phyloP scores from a whole-genome alignment of 2,888 invertebrate species.

The Tanypteryx hageni region DNA sequence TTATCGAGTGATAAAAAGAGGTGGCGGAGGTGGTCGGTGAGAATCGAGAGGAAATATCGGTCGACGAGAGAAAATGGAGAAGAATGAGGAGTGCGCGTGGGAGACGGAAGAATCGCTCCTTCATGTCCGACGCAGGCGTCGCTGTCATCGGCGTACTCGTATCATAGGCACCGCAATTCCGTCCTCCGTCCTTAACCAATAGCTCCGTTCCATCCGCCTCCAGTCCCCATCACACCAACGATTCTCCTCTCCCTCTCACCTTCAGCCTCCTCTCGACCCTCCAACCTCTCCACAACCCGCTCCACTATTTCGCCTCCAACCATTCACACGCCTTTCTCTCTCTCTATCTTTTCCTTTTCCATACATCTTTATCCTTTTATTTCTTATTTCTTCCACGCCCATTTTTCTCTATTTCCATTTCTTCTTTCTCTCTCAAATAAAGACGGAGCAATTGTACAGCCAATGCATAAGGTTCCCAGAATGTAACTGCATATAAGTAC shows the following conservation, averaged over 20 bases:
- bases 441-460: too few species aligned
- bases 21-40: neutral
- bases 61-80: neutral
- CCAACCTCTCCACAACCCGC: neutral
- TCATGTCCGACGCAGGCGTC: slow-evolving; percentile 55
- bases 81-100: neutral
- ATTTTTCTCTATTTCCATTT: too few species aligned
- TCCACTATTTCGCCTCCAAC: too few species aligned
- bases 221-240: neutral
- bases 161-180: neutral
- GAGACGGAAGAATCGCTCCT: neutral
- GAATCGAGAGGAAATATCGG: neutral
- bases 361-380: too few species aligned
- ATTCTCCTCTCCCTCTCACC: neutral
- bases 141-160: too few species aligned
- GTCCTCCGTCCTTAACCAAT: neutral
- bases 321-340: too few species aligned
- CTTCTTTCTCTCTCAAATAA: too few species aligned
- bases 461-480: too few species aligned
- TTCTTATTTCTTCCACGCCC: too few species aligned
- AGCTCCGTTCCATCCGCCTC: neutral
- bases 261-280: neutral
- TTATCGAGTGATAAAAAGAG: neutral
- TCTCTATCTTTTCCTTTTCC: too few species aligned
- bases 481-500: too few species aligned